phyloP scores from a whole-genome alignment of 2,888 invertebrate genomes.

The Aleiodes alternator region DNA sequence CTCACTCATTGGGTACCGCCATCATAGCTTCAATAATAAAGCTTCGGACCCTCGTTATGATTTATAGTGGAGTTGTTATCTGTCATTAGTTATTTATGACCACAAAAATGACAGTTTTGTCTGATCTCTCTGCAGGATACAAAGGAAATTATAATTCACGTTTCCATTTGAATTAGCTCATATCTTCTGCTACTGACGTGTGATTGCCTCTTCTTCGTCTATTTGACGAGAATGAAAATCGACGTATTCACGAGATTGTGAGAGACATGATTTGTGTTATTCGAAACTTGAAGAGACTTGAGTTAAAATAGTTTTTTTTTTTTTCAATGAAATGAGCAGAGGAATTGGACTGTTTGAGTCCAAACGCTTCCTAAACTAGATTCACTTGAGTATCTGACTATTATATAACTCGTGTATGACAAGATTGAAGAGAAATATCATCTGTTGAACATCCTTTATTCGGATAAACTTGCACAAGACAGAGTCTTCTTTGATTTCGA shows the following conservation, averaged over 20 bases:
- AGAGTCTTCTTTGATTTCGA: too few species aligned
- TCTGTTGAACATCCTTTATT: not conserved
- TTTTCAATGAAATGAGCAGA: not conserved
- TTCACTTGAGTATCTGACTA: not conserved
- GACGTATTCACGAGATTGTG: not conserved
- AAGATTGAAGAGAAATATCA: too few species aligned
- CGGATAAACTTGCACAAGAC: not conserved
- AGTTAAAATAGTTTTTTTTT: not conserved
- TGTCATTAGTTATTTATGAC: constrained; percentile 30
- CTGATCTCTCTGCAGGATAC: not conserved
- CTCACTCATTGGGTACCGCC: constrained; percentile 7
- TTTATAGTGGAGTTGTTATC: constrained; percentile 20
- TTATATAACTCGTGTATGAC: not conserved
- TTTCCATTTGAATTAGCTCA: too few species aligned
- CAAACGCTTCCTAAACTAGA: not conserved
- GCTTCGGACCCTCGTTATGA: constrained; percentile 19
- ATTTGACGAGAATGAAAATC: not conserved
- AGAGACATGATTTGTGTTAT: not conserved
- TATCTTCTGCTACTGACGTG: too few species aligned
- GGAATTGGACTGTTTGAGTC: not conserved
- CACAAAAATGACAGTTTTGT: constrained; percentile 16
- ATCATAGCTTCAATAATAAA: not conserved
- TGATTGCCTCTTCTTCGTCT: too few species aligned
- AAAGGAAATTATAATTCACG: not conserved
- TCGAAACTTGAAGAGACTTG: not conserved